These are phyloP conservation scores for Orthosia gracilis DNA, from an alignment of 2,888 invertebrate species.

Conservation along the genomic window DNA sequence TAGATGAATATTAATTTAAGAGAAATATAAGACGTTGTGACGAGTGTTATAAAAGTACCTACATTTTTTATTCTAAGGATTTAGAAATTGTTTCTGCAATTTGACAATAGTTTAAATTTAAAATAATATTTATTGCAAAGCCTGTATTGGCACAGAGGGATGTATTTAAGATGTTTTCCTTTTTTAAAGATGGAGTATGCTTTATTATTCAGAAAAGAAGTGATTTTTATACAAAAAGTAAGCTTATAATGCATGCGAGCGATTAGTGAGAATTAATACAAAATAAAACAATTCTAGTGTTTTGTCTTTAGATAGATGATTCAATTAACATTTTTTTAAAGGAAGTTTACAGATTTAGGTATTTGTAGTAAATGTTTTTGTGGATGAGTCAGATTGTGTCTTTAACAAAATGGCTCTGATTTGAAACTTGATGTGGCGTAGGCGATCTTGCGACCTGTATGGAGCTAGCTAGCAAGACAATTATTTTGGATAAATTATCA, in stretches of 20 bases:
- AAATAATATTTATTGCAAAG: slow-evolving; percentile 67
- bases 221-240: slow-evolving; percentile 69
- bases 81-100: slow-evolving; percentile 72
- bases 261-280: slow-evolving; percentile 65
- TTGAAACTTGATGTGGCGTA: slow-evolving; percentile 36
- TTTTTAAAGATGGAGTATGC: slow-evolving; percentile 57
- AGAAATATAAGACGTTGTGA: slow-evolving; percentile 71
- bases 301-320: slow-evolving; percentile 71
- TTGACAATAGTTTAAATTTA: slow-evolving; percentile 77
- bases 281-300: slow-evolving; percentile 60
- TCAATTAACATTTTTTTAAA: slow-evolving; percentile 58
- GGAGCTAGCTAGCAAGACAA: background rate
- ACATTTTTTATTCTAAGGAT: slow-evolving; percentile 66
- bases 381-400: slow-evolving; percentile 33
- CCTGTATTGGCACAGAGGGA: slow-evolving; percentile 62
- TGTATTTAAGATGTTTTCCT: slow-evolving; percentile 59
- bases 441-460: background rate
- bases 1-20: slow-evolving; percentile 65
- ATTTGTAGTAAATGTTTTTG: slow-evolving; percentile 55
- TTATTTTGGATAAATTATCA: slow-evolving; percentile 1
- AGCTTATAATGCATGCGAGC: slow-evolving; percentile 67
- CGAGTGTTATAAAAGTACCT: slow-evolving; percentile 68
- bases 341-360: slow-evolving; percentile 56
- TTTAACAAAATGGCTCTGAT: slow-evolving; percentile 23
- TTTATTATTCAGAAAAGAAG: slow-evolving; percentile 63